Conservation (phyloP, 2,113 vertebrate species). For the Aspiorhynchus laticeps region DNA sequence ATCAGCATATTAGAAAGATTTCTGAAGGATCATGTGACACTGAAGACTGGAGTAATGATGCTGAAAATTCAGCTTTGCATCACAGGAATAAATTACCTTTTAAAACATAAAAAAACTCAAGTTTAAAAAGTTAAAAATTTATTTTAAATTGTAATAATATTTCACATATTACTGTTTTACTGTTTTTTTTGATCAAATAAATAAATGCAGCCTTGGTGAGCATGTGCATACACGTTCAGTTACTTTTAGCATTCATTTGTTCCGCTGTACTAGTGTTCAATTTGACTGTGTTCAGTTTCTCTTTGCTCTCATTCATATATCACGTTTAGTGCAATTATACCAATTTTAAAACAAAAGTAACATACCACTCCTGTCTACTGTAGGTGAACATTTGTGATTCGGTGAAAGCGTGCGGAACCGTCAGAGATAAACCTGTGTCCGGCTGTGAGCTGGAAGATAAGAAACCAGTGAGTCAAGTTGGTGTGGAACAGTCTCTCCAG, state of each 20-base stretch:
- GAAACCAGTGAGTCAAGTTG: slow-evolving; percentile 69
- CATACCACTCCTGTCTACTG: neutral
- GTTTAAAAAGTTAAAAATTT: too few relatives aligned
- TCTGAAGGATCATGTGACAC: neutral
- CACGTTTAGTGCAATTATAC: neutral
- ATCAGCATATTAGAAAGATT: neutral
- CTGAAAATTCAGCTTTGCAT: neutral
- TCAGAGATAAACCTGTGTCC: slow-evolving; percentile 59
- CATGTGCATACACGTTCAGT: too few relatives aligned
- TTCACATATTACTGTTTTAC: neutral
- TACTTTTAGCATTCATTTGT: too few relatives aligned
- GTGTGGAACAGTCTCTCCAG: slow-evolving; percentile 79
- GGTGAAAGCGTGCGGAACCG: slow-evolving; percentile 70
- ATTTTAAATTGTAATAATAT: neutral
- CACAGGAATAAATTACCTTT: neutral
- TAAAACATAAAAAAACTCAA: neutral
- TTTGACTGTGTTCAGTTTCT: neutral
- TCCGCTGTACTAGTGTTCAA: too few relatives aligned
- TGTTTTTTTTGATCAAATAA: neutral
- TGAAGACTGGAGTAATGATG: neutral
- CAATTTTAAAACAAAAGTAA: neutral
- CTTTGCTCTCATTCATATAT: neutral
- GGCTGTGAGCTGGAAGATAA: slow-evolving; percentile 83
- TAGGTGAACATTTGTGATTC: slow-evolving; percentile 89
- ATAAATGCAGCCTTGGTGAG: neutral